Evolutionary conservation across 2,888 invertebrate species (phyloP), one percentile per base, ranked within the genome.

Genomic region (Dicranocentrus wangi): DNA sequence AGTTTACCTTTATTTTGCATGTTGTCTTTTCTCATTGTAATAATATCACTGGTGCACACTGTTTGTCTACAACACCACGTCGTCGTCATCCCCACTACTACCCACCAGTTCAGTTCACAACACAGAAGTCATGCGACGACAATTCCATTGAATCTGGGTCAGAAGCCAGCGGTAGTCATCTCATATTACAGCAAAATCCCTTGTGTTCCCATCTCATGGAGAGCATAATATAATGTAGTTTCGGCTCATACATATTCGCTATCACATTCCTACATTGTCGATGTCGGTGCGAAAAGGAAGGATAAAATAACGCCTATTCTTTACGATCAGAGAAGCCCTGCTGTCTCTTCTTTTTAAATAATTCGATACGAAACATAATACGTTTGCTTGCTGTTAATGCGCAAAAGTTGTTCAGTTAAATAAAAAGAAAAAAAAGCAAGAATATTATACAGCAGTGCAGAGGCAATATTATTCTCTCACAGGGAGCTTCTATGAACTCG

Each of bases 111-210:
- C 27, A 53, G 53, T 28, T 53, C 53, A 65, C 7, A 47, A 47
- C 15, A n/a, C 47, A 47, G n/a, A 25, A 60, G 60, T 60, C 60
- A 60, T 60, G 60, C 27, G 25, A 60, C 17, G 55, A 7, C 3
- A 27, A 43, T 73, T 75, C 66, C 66, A 43, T 55, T 27, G 47
- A 68, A 68, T 76, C 76, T 76, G 60, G 76, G 76, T 61, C 76
- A 76, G 43, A 60, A 68, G 60, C 68, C 76, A 76, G 76, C 76
- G 60, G 76, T 76, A 76, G 76, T 69, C 76, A 61, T 76, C 60
- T 68, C 68, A 43, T 27, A 69, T 76, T 69, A 76, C 76, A 23
- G 28, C n/a, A 60, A 68, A 76, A 68, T 76, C 68, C 75, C 75
- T 32, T 21, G 75, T 75, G 55, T 58, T 55, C 66, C 58, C 65